Percentiles rank a stretch among this genome's conserved stretches.
Conservation (phyloP, 2,888 invertebrate species). For the Camponotus fellah region DNA sequence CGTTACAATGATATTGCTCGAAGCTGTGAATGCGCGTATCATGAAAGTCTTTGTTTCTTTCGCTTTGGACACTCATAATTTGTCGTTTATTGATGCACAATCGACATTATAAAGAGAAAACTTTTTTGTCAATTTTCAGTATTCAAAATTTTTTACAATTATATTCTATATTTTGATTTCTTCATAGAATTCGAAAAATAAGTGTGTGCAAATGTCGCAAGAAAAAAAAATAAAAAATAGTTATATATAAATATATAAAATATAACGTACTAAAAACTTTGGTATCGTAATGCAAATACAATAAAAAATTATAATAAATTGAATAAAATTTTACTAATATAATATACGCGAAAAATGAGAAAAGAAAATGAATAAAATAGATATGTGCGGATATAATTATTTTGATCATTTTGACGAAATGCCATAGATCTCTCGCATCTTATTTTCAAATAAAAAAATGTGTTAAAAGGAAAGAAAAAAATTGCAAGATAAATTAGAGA, state of each 20-base stretch:
- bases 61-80: conserved; percentile 10
- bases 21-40: conserved; percentile 42
- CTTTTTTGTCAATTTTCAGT: not conserved
- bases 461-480: not conserved
- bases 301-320: not conserved
- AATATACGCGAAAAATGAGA: not conserved
- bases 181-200: not conserved
- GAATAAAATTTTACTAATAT: not conserved
- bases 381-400: not conserved
- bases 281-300: not conserved
- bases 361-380: not conserved
- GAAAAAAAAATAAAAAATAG: not conserved
- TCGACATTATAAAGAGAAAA: not conserved
- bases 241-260: not conserved
- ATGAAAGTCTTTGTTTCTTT: conserved; percentile 35
- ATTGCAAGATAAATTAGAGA: conserved; percentile 3
- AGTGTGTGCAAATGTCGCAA: not conserved
- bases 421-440: not conserved
- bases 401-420: not conserved
- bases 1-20: conserved; percentile 43
- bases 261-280: not conserved
- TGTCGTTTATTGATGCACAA: not conserved
- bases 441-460: not conserved
- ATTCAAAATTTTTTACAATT: not conserved
- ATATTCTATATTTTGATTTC: not conserved